Conservation (phyloP, 2,113 vertebrate genomes). For the Cyprinodon tularosa region DNA sequence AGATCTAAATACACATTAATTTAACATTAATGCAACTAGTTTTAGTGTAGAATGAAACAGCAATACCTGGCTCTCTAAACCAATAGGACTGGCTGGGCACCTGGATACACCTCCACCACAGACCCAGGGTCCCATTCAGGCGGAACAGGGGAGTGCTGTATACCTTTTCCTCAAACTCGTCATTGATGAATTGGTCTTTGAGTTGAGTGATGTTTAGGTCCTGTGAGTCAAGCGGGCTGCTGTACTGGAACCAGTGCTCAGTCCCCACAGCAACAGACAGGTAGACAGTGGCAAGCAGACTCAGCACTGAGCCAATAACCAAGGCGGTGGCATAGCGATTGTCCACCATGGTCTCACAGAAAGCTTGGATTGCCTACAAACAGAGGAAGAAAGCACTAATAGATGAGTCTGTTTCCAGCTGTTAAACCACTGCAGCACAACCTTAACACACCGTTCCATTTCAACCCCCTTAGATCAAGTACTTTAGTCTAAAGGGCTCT, state of each 20-base stretch:
- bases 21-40: not conserved
- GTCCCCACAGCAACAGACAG: conserved; percentile 93
- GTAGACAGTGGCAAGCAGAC: conserved; percentile 93
- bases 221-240: conserved; percentile 74
- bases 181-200: conserved; percentile 74
- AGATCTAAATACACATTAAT: not conserved
- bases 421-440: not conserved
- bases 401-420: not conserved
- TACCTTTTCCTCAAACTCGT: conserved; percentile 82
- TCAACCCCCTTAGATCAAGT: not conserved
- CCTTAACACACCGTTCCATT: not conserved
- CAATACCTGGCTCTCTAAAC: conserved; percentile 84
- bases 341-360: conserved; percentile 84
- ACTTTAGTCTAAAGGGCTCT: not conserved
- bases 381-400: not conserved
- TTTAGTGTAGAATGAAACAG: not conserved
- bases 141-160: conserved; percentile 83
- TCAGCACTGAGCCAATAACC: conserved; percentile 95
- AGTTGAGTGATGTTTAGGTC: conserved; percentile 79
- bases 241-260: conserved; percentile 95
- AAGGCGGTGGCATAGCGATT: conserved; percentile 96
- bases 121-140: conserved; percentile 87
- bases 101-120: conserved; percentile 93
- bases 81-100: conserved; percentile 76
- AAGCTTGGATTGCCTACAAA: not conserved